Evolutionary conservation across 2,888 invertebrate genomes (phyloP).

Genomic region (Tricholauxania praeusta): DNA sequence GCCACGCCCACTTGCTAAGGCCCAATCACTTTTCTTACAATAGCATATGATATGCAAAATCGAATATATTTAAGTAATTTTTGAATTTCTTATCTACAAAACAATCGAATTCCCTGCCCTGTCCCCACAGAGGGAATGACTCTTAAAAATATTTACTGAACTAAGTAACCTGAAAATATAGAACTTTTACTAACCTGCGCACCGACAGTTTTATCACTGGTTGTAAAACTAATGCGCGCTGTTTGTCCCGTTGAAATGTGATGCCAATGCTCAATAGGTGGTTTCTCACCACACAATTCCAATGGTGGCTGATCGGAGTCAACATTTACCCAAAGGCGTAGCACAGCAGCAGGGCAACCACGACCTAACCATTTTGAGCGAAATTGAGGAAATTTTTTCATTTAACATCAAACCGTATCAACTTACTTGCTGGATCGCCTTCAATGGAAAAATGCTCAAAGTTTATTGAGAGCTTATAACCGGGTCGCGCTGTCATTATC

Average conservation of each 20-base stretch:
- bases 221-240: conserved; percentile 92
- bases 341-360: conserved; percentile 92
- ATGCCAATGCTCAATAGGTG: conserved; percentile 81
- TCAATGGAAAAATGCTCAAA: conserved; percentile 94
- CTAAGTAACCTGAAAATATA: no score
- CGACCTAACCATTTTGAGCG: conserved; percentile 72
- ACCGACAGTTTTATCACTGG: conserved; percentile 94
- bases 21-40: no score
- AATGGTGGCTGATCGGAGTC: conserved; percentile 84
- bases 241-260: conserved; percentile 88
- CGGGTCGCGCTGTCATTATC: conserved; percentile 90
- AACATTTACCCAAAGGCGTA: conserved; percentile 83
- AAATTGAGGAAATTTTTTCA: not conserved
- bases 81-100: no score
- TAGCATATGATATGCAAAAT: no score
- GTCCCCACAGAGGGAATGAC: no score
- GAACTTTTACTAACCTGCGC: conserved; percentile 70
- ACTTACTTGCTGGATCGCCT: conserved; percentile 86
- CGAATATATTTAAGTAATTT: no score
- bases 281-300: conserved; percentile 91
- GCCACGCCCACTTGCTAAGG: no score
- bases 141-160: no score
- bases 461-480: conserved; percentile 89
- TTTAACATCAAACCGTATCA: not conserved
- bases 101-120: no score